Conservation (phyloP, 2,113 vertebrate species). For the Cephalopholis sonnerati region DNA sequence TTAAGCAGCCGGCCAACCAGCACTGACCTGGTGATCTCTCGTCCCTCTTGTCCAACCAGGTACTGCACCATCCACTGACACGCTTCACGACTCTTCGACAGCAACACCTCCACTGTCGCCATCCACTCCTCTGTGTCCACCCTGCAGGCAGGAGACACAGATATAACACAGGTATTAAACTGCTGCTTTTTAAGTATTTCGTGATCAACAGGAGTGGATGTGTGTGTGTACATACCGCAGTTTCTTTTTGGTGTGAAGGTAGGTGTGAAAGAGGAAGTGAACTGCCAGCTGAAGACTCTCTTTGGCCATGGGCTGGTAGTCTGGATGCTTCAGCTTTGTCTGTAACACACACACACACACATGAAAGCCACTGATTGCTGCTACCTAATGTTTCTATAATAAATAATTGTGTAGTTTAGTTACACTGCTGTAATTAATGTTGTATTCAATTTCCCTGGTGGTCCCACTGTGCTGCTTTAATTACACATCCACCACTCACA, state of each 20-base stretch:
- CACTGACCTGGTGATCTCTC: slow-evolving; percentile 94
- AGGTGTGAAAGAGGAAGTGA: slow-evolving; percentile 98
- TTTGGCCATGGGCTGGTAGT: slow-evolving; percentile 97
- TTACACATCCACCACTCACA: not conserved
- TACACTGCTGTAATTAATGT: not conserved
- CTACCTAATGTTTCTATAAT: not conserved
- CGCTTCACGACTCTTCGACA: slow-evolving; percentile 95
- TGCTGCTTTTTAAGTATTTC: not conserved
- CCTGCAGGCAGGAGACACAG: slow-evolving; percentile 79
- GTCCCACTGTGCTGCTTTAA: not conserved
- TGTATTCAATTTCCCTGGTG: not conserved
- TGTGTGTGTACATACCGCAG: slow-evolving; percentile 87
- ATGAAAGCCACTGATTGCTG: not conserved
- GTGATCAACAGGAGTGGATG: too few species aligned
- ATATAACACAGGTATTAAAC: not conserved
- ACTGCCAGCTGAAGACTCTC: slow-evolving; percentile 95
- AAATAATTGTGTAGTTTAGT: not conserved
- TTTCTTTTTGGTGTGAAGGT: slow-evolving; percentile 98
- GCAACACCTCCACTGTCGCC: slow-evolving; percentile 94
- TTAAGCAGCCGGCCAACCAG: not conserved
- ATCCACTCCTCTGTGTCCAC: slow-evolving; percentile 99
- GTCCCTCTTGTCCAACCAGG: slow-evolving; percentile 92
- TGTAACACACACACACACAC: slow-evolving; percentile 81
- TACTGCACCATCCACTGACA: slow-evolving; percentile 98
- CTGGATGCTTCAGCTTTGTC: slow-evolving; percentile 97